Base-by-base conservation (phyloP, 2,888 invertebrate genomes). In the Chrysolina haemoptera region DNA sequence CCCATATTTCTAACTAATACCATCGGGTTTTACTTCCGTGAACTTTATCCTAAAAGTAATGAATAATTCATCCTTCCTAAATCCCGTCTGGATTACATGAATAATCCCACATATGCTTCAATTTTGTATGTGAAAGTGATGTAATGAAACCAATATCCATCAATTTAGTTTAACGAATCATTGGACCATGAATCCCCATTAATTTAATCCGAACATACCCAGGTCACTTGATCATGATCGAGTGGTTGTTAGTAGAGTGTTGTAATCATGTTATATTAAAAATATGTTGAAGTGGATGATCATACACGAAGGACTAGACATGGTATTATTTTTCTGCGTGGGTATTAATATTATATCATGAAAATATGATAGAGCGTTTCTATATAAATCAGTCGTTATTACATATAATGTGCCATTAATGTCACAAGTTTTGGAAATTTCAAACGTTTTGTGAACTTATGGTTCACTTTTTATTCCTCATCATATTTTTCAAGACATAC, bases 141-240 rank as follows among this genome's bases (percentile, higher is more conserved):
- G 66, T 66, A 48, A 66, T 66, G 50, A 16, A 35, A 66, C 66
- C 66, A 66, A 50, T 66, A 66, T 66, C 66, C 66, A 66, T 66
- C 66, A 66, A 50, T 66, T 66, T 16, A 50, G 66, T 50, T 66
- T 27, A 66, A 35, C 66, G n/a, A 48, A 46, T 46, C 66, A 66
- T 16, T 12, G 16, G n/a, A 41, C 66, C 35, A 66, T 66, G 50
- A 66, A 66, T 66, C 66, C 66, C 48, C 9, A 22, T 50, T 35
- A 35, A 35, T 35, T 66, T n/a, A 66, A 66, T 66, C 66, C 50
- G 27, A 43, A 46, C 66, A 48, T 48, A 50, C 22, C 50, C 48
- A 46, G 66, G 20, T 50, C 66, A 46, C 48, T 27, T 50, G 66
- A 66, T 50, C 48, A 46, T n/a, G 35, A 18, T n/a, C 22, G 22